Evolutionary conservation across 37 sponge, comb jelly and placozoan species (phyloP), one percentile per base, ranked within the genome.

Genomic region (Chondrosia reniformis): DNA sequence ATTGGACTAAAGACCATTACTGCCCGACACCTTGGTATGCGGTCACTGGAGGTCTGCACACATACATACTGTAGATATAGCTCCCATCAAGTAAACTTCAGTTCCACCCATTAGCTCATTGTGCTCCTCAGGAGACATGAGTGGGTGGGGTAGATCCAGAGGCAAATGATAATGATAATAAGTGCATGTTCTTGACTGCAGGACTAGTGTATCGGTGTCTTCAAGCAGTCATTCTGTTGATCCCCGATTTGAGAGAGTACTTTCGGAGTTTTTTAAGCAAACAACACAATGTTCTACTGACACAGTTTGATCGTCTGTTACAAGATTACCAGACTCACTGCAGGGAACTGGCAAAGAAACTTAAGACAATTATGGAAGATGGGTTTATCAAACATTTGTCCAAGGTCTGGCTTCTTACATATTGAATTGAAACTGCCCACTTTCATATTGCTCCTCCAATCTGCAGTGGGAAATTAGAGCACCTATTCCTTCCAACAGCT

Each of bases 1-100:
- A 85, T 95, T 10, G 96, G 96, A 9, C 74, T 98, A 22, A 98
- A 95, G 89, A 92, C 88, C 74, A 98, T 98, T 72, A 95, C 99
- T 43, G 86, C 99, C 28, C 85, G 94, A 75, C 99, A 98, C 79
- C 40, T 98, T 30, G 91, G 95, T 87, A 75, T 38, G 62, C 15
- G 28, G 58, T 0, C 39, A 15, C 15, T 49, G 52, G 15, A 49
- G 52, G 52, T 10, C 15, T 49, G 15, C 52, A 49, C 15, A 49
- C 10, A 49, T 19, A 10, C 15, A 49, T 19, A 15, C 52, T 10
- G 15, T 49, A 49, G 52, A 49, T 10, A 15, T 10, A 10, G 52
- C 52, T 19, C 15, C 10, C 52, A 49, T 19, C 52, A 49, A 49
- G 52, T 49, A 49, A 49, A 15, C 15, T 49, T 19, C 15, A 19